Percentiles rank a stretch among this genome's conserved stretches.
Conservation (phyloP, 2,888 invertebrate genomes). For the Pseudanteris insignis region DNA sequence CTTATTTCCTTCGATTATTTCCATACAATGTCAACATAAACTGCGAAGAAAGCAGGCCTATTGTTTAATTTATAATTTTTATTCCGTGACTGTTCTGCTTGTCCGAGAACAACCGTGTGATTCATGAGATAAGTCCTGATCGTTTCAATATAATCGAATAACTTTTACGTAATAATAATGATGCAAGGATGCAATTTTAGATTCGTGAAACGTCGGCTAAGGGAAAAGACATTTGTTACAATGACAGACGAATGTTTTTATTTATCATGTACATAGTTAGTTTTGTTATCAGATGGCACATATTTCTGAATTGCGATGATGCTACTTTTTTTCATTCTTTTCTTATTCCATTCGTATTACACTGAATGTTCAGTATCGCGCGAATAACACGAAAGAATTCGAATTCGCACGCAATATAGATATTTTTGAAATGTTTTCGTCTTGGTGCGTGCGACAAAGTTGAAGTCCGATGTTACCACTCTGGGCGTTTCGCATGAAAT, state of each 20-base stretch:
- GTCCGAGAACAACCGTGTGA: slow-evolving; percentile 12
- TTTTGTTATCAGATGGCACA: no score
- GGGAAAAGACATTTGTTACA: slow-evolving; percentile 11
- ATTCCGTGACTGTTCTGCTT: slow-evolving; percentile 20
- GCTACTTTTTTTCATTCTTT: no score
- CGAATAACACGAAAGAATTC: not conserved
- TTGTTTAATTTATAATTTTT: slow-evolving; percentile 14
- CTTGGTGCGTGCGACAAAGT: not conserved
- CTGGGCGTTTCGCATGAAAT: no score
- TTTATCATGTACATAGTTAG: no score
- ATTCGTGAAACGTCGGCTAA: slow-evolving; percentile 13
- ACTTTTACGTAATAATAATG: slow-evolving; percentile 32
- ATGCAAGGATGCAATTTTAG: slow-evolving; percentile 28
- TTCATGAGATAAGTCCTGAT: slow-evolving; percentile 28
- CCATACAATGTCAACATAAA: not conserved
- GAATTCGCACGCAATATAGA: not conserved
- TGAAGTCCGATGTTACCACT: not conserved
- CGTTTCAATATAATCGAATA: slow-evolving; percentile 25
- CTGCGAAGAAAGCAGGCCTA: slow-evolving; percentile 10
- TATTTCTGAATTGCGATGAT: no score
- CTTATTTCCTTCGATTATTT: not conserved
- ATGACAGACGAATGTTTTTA: slow-evolving; percentile 11
- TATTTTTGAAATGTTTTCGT: slow-evolving; percentile 1
- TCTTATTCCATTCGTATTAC: no score
- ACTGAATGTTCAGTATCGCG: no score